Evolutionary conservation across 2,888 invertebrate species (phyloP).

Genomic region (Spodoptera picta): DNA sequence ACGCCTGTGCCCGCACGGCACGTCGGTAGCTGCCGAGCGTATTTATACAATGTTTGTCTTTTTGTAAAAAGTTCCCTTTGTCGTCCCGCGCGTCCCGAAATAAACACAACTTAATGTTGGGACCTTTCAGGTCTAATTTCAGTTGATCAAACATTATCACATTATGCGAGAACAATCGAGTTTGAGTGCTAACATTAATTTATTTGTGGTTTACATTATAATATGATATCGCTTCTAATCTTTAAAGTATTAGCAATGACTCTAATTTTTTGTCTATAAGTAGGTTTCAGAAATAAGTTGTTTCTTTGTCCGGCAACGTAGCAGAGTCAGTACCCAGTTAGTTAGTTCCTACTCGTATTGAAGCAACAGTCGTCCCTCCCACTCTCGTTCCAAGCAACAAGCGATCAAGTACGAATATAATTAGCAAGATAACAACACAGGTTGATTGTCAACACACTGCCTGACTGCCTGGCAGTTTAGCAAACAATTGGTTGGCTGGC

Average conservation of each 20-base stretch:
- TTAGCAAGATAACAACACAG: slow-evolving; percentile 8
- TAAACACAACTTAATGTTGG: slow-evolving; percentile 36
- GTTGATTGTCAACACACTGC: slow-evolving; percentile 17
- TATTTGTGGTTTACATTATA: too few relatives aligned
- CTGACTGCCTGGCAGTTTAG: slow-evolving; percentile 7
- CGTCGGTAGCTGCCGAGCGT: not conserved
- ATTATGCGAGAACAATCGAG: too few relatives aligned
- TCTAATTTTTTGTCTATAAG: too few relatives aligned
- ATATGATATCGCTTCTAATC: too few relatives aligned
- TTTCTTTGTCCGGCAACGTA: too few relatives aligned
- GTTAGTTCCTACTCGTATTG: too few relatives aligned
- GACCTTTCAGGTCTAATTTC: slow-evolving; percentile 25
- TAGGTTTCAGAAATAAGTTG: too few relatives aligned
- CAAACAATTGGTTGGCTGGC: slow-evolving; percentile 29
- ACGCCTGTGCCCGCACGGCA: not conserved
- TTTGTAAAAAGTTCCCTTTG: slow-evolving; percentile 22
- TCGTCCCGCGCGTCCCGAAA: slow-evolving; percentile 5
- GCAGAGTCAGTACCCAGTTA: too few relatives aligned
- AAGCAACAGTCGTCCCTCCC: too few relatives aligned
- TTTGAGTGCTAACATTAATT: too few relatives aligned
- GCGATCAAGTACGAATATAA: slow-evolving; percentile 2
- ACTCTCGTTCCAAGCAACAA: not conserved
- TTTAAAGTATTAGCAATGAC: too few relatives aligned
- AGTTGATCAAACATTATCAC: not conserved
- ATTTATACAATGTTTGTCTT: slow-evolving; percentile 32